Conservation (phyloP, 2,113 vertebrate genomes). For the Gorsachius goisagi region DNA sequence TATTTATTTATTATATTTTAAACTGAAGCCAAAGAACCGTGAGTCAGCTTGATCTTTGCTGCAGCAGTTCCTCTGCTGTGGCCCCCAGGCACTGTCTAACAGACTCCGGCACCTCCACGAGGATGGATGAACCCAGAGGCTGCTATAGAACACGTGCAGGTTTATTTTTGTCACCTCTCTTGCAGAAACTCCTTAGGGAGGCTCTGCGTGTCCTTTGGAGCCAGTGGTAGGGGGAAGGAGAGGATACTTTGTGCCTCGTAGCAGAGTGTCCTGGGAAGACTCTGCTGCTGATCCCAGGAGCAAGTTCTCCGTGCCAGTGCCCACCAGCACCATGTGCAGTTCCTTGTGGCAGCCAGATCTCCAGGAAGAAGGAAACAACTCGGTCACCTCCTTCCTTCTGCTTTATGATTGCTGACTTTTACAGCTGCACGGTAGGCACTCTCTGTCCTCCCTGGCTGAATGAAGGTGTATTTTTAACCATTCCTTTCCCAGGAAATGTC, state of each 20-base stretch:
- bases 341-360: background rate
- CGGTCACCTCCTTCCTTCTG: background rate
- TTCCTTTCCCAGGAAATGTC: background rate
- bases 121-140: background rate
- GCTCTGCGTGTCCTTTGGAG: background rate
- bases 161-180: background rate
- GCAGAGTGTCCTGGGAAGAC: background rate
- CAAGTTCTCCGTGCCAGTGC: background rate
- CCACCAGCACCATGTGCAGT: background rate
- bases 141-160: background rate
- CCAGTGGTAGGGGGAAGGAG: background rate
- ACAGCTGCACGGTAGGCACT: background rate
- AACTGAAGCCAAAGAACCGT: background rate
- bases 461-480: background rate
- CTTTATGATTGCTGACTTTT: background rate
- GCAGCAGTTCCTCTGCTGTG: background rate
- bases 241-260: background rate
- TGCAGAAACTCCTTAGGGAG: background rate
- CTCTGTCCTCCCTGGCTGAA: background rate
- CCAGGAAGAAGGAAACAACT: background rate
- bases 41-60: background rate
- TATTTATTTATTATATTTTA: background rate
- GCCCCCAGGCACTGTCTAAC: background rate
- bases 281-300: background rate
- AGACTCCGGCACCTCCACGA: background rate